These are phyloP conservation scores for Bujurquina vittata DNA, from an alignment of 2,113 vertebrate species.

Conservation along the genomic window DNA sequence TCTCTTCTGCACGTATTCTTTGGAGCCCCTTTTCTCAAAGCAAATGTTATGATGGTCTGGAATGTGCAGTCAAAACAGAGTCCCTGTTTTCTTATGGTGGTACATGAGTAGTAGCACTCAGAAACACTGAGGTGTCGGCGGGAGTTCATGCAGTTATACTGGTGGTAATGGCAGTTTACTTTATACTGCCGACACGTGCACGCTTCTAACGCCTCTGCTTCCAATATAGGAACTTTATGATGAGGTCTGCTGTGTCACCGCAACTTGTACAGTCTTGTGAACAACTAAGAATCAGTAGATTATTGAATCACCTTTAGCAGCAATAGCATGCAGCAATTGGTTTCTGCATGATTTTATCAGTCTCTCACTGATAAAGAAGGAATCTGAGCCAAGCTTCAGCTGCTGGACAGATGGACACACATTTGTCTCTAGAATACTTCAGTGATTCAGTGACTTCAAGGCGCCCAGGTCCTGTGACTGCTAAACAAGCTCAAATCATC, in stretches of 20 bases:
- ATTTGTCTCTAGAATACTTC: background rate
- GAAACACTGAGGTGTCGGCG: background rate
- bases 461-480: too few relatives aligned
- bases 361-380: background rate
- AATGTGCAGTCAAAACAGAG: slow-evolving; percentile 50
- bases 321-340: background rate
- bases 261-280: too few relatives aligned
- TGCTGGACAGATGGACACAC: background rate
- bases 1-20: background rate
- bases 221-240: background rate
- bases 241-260: background rate
- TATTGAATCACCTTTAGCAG: background rate
- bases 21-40: slow-evolving; percentile 45
- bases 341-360: background rate
- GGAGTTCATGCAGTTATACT: background rate
- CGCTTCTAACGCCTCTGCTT: background rate
- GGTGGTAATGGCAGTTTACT: background rate
- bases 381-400: background rate
- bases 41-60: slow-evolving; percentile 52
- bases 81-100: slow-evolving; percentile 39
- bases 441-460: background rate
- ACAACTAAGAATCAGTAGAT: background rate
- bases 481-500: too few relatives aligned
- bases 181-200: background rate
- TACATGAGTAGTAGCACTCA: background rate